Evolutionary conservation across 2,888 invertebrate species (phyloP).

Genomic region (Synergus itoensis): DNA sequence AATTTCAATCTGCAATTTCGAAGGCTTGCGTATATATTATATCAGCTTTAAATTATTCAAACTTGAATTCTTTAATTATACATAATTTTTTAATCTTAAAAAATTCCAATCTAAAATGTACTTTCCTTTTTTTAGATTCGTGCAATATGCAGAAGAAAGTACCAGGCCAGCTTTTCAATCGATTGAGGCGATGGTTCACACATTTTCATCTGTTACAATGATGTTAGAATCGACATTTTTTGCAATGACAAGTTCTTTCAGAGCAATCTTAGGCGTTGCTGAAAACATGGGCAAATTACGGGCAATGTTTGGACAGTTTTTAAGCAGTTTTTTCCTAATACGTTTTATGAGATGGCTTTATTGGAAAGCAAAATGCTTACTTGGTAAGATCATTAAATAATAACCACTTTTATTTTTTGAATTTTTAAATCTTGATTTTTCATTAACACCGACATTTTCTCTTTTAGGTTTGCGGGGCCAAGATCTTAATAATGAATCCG

Average conservation of each 20-base stretch:
- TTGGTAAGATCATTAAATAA: constrained; percentile 79
- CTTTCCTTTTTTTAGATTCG: constrained; percentile 81
- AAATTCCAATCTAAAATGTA: constrained; percentile 14
- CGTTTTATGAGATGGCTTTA: constrained; percentile 90
- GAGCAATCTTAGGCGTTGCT: constrained; percentile 96
- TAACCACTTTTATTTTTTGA: constrained; percentile 8
- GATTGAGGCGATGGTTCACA: constrained; percentile 94
- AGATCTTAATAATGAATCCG: constrained; percentile 70
- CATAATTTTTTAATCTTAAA: no score
- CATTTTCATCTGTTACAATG: constrained; percentile 95
- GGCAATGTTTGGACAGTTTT: constrained; percentile 90
- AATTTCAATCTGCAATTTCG: no score
- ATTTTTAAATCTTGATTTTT: neutral
- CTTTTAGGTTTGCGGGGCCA: constrained; percentile 69
- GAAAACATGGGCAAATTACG: constrained; percentile 94
- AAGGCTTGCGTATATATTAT: no score
- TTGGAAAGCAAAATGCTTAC: constrained; percentile 84
- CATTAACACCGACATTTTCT: constrained; percentile 35
- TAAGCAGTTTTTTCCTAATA: constrained; percentile 92
- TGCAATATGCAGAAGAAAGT: constrained; percentile 93
- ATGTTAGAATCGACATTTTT: constrained; percentile 98
- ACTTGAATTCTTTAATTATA: no score
- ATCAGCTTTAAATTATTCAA: no score
- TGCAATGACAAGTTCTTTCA: constrained; percentile 96
- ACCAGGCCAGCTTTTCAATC: constrained; percentile 96